phyloP scores from a whole-genome alignment of 2,797 vertebrate genomes.

The Sebastolobus altivelis region DNA sequence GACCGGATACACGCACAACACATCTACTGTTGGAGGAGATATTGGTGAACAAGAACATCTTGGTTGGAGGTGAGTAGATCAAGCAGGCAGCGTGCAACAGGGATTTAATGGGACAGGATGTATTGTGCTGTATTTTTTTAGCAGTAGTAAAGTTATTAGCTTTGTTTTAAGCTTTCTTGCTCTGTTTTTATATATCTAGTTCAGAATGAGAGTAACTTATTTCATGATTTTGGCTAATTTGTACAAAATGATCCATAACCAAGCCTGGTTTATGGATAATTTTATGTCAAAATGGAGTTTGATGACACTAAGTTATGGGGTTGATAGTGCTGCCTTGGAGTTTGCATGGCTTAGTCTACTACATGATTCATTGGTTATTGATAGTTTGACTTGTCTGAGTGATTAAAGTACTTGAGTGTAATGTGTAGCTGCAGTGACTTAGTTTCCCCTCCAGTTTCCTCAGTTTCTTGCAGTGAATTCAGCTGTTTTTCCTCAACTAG shows the following conservation, averaged over 20 bases:
- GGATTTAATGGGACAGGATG: slow-evolving; percentile 9
- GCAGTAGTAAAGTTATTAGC: neutral
- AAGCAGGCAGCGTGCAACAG: slow-evolving; percentile 22
- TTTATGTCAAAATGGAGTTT: neutral
- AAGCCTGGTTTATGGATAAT: neutral
- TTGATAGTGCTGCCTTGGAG: neutral
- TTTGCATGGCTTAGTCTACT: neutral
- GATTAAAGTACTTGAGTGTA: slow-evolving; percentile 18
- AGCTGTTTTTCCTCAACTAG: slow-evolving; percentile 28
- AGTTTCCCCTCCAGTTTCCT: slow-evolving; percentile 11
- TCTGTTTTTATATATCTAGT: neutral
- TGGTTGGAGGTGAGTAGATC: slow-evolving; percentile 62
- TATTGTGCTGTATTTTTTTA: neutral
- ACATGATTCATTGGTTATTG: slow-evolving; percentile 35
- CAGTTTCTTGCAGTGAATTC: slow-evolving; percentile 18
- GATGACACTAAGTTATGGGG: neutral
- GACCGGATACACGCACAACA: slow-evolving; percentile 21
- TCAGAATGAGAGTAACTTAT: neutral
- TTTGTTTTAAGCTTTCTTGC: neutral
- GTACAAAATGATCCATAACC: neutral
- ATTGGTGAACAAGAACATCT: slow-evolving; percentile 20
- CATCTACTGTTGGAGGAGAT: slow-evolving; percentile 12
- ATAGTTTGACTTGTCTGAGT: slow-evolving; percentile 40
- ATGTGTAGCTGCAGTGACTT: slow-evolving; percentile 25
- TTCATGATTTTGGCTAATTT: neutral